Evolutionary conservation across 2,113 vertebrate species (phyloP), one percentile per base, ranked within the genome.

Genomic region (Gambusia affinis): DNA sequence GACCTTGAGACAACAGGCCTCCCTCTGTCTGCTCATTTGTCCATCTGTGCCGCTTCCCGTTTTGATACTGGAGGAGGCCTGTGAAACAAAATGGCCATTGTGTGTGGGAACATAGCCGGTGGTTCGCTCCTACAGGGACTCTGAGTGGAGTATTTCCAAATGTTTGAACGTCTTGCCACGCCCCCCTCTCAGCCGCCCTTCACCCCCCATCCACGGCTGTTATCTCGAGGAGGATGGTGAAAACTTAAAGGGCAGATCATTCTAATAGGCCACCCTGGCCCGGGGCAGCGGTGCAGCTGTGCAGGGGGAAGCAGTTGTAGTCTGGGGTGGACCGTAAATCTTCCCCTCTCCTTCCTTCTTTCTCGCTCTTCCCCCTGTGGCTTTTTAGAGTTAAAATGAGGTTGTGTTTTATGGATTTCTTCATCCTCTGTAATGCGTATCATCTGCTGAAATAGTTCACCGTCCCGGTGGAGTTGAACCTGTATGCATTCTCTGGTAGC

Each of bases 341-440:
- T 88, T 69, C 31, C 57, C 70, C 63, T 30, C 67, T 3, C 30
- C 57, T 7, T 39, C 44, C 22, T 8, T 29, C 8, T 29, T 44
- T n/a, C 65, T 42, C 39, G 11, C 29, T 63, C 15, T 42, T 82
- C 61, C 84, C 76, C 82, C 67, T 42, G 79, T 79, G 82, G 84
- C 61, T 81, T 84, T 85, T 72, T 87, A 75, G 67, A 85, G 83
- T 81, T 65, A 85, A 88, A 91, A 84, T 39, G 37, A 85, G 90
- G 83, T 87, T 79, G 79, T 83, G 81, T 91, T 92, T 91, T 92
- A 92, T 94, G 86, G 87, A 88, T 88, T 90, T 81, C 87, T 91
- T 80, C 57, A 80, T 87, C 73, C 65, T 72, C 84, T 88, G 82
- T 92, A 92, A 92, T 93, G 91, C 60, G 81, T 90, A 91, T 92